Conservation (phyloP, 2,113 vertebrate genomes). For the Ammodytes dubius region DNA sequence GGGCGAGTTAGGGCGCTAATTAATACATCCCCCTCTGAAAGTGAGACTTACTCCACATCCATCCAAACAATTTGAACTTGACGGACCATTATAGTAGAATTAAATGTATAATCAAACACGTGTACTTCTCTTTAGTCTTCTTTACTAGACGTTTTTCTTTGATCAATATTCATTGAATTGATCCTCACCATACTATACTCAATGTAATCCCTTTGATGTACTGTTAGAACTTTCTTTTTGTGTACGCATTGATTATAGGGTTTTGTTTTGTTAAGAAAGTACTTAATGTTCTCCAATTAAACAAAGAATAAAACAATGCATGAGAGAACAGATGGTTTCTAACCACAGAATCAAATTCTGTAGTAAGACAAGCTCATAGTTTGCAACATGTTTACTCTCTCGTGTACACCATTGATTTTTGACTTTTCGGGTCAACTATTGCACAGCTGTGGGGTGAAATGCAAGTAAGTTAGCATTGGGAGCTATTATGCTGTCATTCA, state of each 20-base stretch:
- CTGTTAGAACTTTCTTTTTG: neutral
- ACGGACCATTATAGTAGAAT: neutral
- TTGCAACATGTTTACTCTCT: neutral
- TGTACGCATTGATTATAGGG: neutral
- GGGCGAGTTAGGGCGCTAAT: constrained; percentile 41
- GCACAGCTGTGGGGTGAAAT: neutral
- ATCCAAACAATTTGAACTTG: neutral
- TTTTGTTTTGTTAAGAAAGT: neutral
- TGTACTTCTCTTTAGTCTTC: neutral
- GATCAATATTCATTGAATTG: neutral
- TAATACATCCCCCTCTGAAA: constrained; percentile 33
- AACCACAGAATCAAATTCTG: neutral
- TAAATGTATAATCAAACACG: neutral
- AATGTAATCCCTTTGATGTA: neutral
- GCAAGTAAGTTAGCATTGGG: neutral
- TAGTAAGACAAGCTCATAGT: constrained; percentile 10
- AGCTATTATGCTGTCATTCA: constrained; percentile 4
- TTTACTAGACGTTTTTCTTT: neutral
- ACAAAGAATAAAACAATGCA: neutral
- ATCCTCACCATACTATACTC: neutral
- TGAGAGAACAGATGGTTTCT: neutral
- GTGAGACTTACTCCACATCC: neutral
- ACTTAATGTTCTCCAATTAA: neutral
- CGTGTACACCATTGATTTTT: neutral
- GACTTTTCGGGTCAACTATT: constrained; percentile 4